Percentiles rank a stretch among this genome's conserved stretches.
phyloP scores from a whole-genome alignment of 2,888 invertebrate species.

The Sinohyriopsis cumingii region DNA sequence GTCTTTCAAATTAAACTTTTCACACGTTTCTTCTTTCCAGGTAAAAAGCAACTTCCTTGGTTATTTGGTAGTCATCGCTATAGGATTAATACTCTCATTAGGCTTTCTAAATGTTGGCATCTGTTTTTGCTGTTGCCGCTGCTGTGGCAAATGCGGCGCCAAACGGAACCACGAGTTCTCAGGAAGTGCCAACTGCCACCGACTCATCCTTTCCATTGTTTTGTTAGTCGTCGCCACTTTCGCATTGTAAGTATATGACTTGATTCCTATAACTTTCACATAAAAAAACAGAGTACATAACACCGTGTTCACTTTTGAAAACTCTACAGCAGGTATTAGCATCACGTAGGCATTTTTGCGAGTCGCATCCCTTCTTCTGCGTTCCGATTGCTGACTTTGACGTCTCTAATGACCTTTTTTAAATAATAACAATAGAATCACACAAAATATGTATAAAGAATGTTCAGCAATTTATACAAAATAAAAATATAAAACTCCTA shows the following conservation, averaged over 20 bases:
- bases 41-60: conserved; percentile 41
- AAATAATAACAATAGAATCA: too few relatives aligned
- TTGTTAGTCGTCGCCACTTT: conserved; percentile 43
- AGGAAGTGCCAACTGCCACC: conserved; percentile 28
- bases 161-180: conserved; percentile 41
- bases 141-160: conserved; percentile 66
- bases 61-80: conserved; percentile 46
- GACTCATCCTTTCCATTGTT: conserved; percentile 38
- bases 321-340: too few relatives aligned
- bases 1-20: too few relatives aligned
- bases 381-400: too few relatives aligned
- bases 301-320: too few relatives aligned
- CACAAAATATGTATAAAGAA: too few relatives aligned
- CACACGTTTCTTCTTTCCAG: conserved; percentile 28
- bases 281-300: too few relatives aligned
- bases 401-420: too few relatives aligned
- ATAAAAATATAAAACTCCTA: too few relatives aligned
- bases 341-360: too few relatives aligned
- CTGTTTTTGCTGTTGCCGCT: conserved; percentile 64
- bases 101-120: conserved; percentile 59
- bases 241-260: conserved; percentile 40
- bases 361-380: too few relatives aligned
- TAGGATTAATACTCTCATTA: conserved; percentile 58
- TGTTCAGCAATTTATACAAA: too few relatives aligned
- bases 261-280: not conserved